Base-by-base conservation (phyloP, 2,888 invertebrate species). In the Zaprionus bogoriensis region DNA sequence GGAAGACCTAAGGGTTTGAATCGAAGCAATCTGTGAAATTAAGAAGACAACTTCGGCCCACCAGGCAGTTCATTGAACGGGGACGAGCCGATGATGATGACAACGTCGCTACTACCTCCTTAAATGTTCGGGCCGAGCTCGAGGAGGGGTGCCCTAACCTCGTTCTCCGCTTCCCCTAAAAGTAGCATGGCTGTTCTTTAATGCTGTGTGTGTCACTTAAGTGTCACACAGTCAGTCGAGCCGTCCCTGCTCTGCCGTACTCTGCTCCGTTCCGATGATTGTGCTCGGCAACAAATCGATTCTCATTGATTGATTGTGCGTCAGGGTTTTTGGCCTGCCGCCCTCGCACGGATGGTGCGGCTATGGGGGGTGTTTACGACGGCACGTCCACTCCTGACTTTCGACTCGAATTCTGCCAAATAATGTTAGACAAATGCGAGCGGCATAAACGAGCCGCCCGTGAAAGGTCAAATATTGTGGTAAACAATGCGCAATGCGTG, bases 251-350 rank as follows among this genome's bases (percentile, higher is more conserved):
- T 42, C 20, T 22, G 12, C 9, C 28, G 22, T 19, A 12, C 4
- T 36, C 25, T 4, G 12, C 25, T 30, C 32, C 48, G 38, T 50
- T 45, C 27, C 55, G 52, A 53, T 83, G 84, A 74, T 77, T 69
- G 67, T 57, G 65, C 58, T 61, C 58, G 59, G 62, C 73, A 73
- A 67, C 67, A 74, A 84, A 80, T 80, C 79, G 86, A 80, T 80
- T 82, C 79, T 51, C 86, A 82, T 80, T 80, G 79, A 85, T 82
- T 80, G 83, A 80, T 85, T 82, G 81, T 72, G 78, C 68, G 74
- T 69, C 61, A 63, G 70, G 69, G 60, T 67, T 52, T 67, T 44
- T 55, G 54, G 46, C 65, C 57, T 62, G 23, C 39, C 22, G 4
- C 42, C 28, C 28, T 4, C 17, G 7, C 20, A n/a, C n/a, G n/a